Percentiles rank a stretch among this genome's conserved stretches.
Evolutionary conservation across 2,113 vertebrate species (phyloP).

Genomic region (Trichomycterus rosablanca): DNA sequence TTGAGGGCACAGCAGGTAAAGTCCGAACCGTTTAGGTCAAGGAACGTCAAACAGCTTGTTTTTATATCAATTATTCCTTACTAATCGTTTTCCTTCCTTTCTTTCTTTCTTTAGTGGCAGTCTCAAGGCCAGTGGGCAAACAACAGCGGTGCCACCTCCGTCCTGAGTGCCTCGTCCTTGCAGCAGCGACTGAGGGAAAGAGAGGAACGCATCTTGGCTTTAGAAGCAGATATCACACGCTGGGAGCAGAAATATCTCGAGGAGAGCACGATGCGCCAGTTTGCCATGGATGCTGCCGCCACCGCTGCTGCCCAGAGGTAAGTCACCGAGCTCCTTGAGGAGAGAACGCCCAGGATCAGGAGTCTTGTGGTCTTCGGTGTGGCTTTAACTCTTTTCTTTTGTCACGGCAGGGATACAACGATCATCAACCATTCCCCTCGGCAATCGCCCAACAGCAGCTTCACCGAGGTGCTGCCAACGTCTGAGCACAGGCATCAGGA

Average conservation of each 20-base stretch:
- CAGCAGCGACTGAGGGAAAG: slow-evolving; percentile 86
- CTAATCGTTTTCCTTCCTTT: not conserved
- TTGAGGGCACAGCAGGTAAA: slow-evolving; percentile 87
- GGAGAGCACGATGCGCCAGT: slow-evolving; percentile 96
- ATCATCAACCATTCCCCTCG: slow-evolving; percentile 91
- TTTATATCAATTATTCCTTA: too few relatives aligned
- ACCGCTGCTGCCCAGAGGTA: slow-evolving; percentile 87
- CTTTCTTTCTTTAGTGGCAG: slow-evolving; percentile 71
- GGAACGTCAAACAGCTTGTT: too few relatives aligned
- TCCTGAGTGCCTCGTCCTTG: slow-evolving; percentile 64
- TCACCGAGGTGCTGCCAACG: slow-evolving; percentile 82
- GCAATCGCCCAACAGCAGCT: slow-evolving; percentile 89
- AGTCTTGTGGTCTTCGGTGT: too few relatives aligned
- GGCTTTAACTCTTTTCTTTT: too few relatives aligned
- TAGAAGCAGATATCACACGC: slow-evolving; percentile 97
- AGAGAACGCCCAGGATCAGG: too few relatives aligned
- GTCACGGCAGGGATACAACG: slow-evolving; percentile 79
- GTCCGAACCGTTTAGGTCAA: not conserved
- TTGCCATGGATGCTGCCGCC: slow-evolving; percentile 93
- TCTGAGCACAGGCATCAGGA: slow-evolving; percentile 85
- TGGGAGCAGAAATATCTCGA: slow-evolving; percentile 98
- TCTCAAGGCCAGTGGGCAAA: slow-evolving; percentile 44
- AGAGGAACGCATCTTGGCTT: slow-evolving; percentile 86
- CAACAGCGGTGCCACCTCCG: too few relatives aligned
- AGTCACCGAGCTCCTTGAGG: not conserved